Evolutionary conservation across 2,888 invertebrate genomes (phyloP).

Genomic region (Parnassius mnemosyne): DNA sequence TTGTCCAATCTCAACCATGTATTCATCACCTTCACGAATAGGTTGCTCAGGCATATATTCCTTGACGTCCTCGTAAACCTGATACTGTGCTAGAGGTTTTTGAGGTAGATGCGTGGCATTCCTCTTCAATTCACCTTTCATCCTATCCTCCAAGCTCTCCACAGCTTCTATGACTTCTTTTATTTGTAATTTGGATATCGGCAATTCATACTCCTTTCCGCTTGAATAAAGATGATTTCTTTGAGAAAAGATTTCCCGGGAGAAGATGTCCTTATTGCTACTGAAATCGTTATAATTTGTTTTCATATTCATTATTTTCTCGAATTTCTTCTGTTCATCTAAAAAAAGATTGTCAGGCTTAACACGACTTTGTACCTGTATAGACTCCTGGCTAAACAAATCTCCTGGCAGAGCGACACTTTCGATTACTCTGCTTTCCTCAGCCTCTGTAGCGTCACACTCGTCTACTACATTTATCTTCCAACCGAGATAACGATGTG

Average conservation of each 20-base stretch:
- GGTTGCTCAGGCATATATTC: constrained; percentile 62
- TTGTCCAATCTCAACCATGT: constrained; percentile 54
- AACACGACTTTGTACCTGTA: constrained; percentile 83
- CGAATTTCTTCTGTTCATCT: constrained; percentile 63
- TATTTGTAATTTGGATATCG: constrained; percentile 65
- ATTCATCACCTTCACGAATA: constrained; percentile 63
- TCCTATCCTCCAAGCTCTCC: constrained; percentile 62
- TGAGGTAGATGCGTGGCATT: constrained; percentile 41
- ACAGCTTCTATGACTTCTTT: constrained; percentile 70
- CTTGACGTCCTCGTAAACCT: constrained; percentile 61
- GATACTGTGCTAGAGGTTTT: constrained; percentile 48
- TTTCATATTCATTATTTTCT: constrained; percentile 75
- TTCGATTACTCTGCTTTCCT: constrained; percentile 75
- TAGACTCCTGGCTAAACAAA: constrained; percentile 76
- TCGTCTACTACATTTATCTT: constrained; percentile 94
- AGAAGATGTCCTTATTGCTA: constrained; percentile 56
- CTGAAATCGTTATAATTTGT: constrained; percentile 76
- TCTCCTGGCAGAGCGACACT: constrained; percentile 59
- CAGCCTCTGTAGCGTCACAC: constrained; percentile 83
- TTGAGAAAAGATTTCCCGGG: constrained; percentile 51
- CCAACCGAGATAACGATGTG: constrained; percentile 96
- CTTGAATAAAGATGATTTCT: constrained; percentile 44
- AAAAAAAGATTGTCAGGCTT: constrained; percentile 81
- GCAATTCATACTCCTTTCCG: constrained; percentile 69
- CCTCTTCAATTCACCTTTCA: constrained; percentile 54